Percentiles rank a stretch among this genome's conserved stretches.
Conservation (phyloP, 2,888 invertebrate genomes). For the Noctua fimbriata region DNA sequence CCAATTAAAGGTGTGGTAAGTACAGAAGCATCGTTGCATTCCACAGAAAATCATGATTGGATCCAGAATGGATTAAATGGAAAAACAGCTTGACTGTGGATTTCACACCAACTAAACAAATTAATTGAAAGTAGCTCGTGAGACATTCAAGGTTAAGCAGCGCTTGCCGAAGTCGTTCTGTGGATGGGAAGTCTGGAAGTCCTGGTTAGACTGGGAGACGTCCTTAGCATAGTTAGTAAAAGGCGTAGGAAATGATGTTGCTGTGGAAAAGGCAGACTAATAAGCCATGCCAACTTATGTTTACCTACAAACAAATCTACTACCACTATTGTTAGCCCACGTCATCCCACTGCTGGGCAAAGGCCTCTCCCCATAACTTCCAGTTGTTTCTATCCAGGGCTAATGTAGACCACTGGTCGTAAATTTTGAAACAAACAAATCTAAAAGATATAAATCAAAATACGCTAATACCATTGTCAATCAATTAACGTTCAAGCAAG, state of each 20-base stretch:
- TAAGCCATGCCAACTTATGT: background rate
- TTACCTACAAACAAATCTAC: background rate
- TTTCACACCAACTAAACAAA: background rate
- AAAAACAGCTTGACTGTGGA: background rate
- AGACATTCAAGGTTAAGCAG: background rate
- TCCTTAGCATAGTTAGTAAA: background rate
- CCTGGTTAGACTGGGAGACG: background rate
- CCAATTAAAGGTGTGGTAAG: background rate
- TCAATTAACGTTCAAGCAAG: constrained; percentile 15
- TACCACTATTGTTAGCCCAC: too few relatives aligned
- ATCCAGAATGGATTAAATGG: background rate
- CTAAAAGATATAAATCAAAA: background rate
- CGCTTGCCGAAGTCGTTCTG: background rate
- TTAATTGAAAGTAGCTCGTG: background rate
- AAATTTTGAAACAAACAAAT: background rate
- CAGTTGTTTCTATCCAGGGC: too few relatives aligned
- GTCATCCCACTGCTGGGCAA: too few relatives aligned
- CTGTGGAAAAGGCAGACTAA: background rate
- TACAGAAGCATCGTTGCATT: background rate
- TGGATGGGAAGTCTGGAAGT: background rate
- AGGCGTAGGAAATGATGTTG: background rate
- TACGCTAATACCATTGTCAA: constrained; percentile 15
- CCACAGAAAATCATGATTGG: background rate
- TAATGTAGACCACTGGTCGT: too few relatives aligned
- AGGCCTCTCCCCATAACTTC: too few relatives aligned